These are phyloP conservation scores for Drosophila birchii DNA, from an alignment of 2,888 invertebrate species.

Conservation along the genomic window DNA sequence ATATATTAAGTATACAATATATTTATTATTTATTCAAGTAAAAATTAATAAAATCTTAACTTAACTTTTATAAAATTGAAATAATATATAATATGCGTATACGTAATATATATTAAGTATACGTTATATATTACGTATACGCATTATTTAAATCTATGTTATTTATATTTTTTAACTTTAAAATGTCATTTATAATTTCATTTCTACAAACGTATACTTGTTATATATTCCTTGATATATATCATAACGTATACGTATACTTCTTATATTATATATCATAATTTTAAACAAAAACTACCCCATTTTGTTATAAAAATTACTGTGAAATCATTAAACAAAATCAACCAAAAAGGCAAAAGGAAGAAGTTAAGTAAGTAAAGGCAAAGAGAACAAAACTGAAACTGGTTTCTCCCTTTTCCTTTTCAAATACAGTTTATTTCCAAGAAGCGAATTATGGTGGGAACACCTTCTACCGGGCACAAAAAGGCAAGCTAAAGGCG, in stretches of 20 bases:
- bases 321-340: conserved; percentile 1
- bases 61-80: too few relatives aligned
- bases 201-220: not conserved
- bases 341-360: conserved; percentile 67
- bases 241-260: conserved; percentile 4
- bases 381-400: conserved; percentile 50
- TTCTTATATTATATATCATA: too few relatives aligned
- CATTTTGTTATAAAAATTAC: not conserved
- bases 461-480: conserved; percentile 3
- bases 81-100: not conserved
- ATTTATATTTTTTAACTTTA: not conserved
- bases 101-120: conserved; percentile 7
- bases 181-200: not conserved
- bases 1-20: not conserved
- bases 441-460: conserved; percentile 56
- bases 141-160: not conserved
- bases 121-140: conserved; percentile 1
- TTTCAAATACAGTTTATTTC: conserved; percentile 84
- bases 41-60: too few relatives aligned
- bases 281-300: not conserved
- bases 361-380: conserved; percentile 53
- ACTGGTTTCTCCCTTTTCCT: conserved; percentile 82
- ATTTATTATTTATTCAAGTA: too few relatives aligned
- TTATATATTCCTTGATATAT: too few relatives aligned
- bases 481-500: not conserved